Conservation (phyloP, 2,113 vertebrate genomes). For the Periophthalmus modestus region DNA sequence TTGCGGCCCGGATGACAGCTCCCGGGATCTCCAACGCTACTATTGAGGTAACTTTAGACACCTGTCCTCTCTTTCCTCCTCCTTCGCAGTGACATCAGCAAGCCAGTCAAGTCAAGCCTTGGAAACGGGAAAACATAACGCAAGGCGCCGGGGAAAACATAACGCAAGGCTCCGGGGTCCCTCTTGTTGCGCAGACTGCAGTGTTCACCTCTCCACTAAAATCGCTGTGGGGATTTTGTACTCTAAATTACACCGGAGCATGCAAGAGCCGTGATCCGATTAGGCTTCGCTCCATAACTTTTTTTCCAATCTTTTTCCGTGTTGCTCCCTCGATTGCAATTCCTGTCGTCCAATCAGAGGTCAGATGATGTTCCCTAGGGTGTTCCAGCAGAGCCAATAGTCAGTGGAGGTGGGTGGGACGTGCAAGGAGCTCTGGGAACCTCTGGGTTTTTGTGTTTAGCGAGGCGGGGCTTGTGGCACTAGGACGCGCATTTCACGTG, state of each 20-base stretch:
- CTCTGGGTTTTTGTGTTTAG: slow-evolving; percentile 26
- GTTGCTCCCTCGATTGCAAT: slow-evolving; percentile 55
- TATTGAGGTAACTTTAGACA: slow-evolving; percentile 56
- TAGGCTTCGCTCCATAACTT: slow-evolving; percentile 70
- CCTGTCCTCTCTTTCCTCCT: slow-evolving; percentile 67
- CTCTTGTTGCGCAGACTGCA: neutral
- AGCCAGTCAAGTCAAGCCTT: slow-evolving; percentile 59
- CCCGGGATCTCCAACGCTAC: slow-evolving; percentile 10
- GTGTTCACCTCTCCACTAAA: neutral
- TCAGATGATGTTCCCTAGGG: slow-evolving; percentile 4
- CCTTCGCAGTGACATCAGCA: slow-evolving; percentile 65
- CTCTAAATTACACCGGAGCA: slow-evolving; percentile 34
- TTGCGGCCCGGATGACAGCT: slow-evolving; percentile 3
- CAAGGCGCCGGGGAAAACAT: no score
- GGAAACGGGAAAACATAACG: slow-evolving; percentile 69
- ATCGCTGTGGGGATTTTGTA: neutral
- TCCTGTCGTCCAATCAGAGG: slow-evolving; percentile 59
- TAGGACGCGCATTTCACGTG: slow-evolving; percentile 26
- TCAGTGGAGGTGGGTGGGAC: slow-evolving; percentile 53
- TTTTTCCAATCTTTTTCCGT: slow-evolving; percentile 69
- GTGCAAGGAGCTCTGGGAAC: slow-evolving; percentile 14
- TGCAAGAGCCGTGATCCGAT: slow-evolving; percentile 44
- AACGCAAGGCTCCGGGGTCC: no score
- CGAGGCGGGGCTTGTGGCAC: slow-evolving; percentile 32
- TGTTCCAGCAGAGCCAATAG: slow-evolving; percentile 49